Evolutionary conservation across 2,113 vertebrate species (phyloP).

Genomic region (Sula dactylatra): DNA sequence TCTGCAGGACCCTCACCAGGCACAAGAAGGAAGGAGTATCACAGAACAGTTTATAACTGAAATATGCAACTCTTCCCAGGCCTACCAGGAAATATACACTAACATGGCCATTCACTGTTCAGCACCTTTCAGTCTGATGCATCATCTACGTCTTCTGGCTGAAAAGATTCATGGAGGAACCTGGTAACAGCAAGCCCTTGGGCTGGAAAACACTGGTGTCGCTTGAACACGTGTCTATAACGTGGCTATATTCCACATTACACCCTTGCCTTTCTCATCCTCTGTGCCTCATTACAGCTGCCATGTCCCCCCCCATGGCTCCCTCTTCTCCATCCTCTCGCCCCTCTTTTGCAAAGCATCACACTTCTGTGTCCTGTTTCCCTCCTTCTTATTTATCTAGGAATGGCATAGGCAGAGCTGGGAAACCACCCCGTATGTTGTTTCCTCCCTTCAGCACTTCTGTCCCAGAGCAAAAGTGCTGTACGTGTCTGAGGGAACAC

Average conservation of each 20-base stretch:
- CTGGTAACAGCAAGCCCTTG: background rate
- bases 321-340: background rate
- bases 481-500: background rate
- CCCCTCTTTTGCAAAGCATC: background rate
- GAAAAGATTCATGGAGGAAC: background rate
- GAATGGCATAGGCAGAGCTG: background rate
- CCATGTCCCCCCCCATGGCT: background rate
- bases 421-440: background rate
- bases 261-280: background rate
- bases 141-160: background rate
- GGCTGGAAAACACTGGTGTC: background rate
- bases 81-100: background rate
- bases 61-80: background rate
- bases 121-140: background rate
- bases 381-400: background rate
- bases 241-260: background rate
- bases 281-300: background rate
- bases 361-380: background rate
- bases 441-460: background rate
- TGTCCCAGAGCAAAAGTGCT: background rate
- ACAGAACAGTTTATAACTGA: background rate
- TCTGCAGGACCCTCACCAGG: background rate
- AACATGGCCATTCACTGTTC: background rate
- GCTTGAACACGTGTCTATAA: rapidly evolving
- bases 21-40: background rate